phyloP scores from a whole-genome alignment of 1,140 invertebrate species.

The Bombus superbus region DNA sequence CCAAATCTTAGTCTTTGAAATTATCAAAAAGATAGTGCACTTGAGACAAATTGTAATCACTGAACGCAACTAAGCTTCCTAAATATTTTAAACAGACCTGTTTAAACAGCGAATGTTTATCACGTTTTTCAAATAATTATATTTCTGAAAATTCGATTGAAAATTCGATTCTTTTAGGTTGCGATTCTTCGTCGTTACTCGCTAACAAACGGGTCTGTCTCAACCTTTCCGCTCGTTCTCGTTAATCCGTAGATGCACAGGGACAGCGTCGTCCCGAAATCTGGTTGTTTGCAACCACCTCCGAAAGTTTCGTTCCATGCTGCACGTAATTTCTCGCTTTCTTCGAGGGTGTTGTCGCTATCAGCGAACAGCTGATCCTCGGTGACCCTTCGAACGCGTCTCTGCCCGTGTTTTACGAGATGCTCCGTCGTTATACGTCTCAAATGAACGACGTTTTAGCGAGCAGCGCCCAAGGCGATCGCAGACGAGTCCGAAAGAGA shows the following conservation, averaged over 20 bases:
- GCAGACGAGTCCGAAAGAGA: neutral
- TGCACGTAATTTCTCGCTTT: neutral
- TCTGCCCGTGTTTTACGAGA: no score
- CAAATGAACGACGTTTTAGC: constrained; percentile 7
- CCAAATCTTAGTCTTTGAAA: neutral
- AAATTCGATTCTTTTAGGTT: no score
- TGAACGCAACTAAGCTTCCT: no score
- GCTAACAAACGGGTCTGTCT: neutral
- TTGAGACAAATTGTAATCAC: neutral
- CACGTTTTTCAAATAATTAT: no score
- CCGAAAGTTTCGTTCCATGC: neutral
- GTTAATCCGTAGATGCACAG: neutral
- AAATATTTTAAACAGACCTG: no score
- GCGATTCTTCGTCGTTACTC: no score
- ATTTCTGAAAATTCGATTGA: no score
- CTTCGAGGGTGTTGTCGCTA: neutral
- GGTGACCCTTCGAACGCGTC: no score
- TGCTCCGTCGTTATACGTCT: neutral
- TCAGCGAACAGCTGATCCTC: no score
- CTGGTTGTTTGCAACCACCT: neutral
- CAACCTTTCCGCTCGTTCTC: neutral
- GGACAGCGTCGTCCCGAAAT: neutral
- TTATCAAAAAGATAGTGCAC: no score
- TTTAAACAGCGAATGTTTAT: no score
- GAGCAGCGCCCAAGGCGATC: neutral